Conservation (phyloP, 2,888 invertebrate species). For the Andricus curvator region DNA sequence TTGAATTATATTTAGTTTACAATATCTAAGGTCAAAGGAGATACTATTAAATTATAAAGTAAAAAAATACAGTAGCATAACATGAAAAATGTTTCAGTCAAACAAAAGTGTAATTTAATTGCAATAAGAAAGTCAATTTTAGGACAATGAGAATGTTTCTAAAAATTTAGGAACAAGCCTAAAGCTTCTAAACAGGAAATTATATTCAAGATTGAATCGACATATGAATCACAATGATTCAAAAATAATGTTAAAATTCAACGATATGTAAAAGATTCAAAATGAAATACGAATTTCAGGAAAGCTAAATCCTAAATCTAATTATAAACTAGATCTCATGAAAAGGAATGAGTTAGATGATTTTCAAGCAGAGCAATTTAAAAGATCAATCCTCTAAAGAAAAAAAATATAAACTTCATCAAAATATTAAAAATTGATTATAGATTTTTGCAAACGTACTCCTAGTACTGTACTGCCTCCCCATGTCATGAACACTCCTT, state of each 20-base stretch:
- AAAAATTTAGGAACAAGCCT: background rate
- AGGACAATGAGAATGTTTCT: background rate
- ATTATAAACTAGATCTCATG: background rate
- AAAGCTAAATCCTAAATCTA: background rate
- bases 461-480: constrained; percentile 77
- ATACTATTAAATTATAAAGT: too few species aligned
- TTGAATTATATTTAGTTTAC: too few species aligned
- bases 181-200: background rate
- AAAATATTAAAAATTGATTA: background rate
- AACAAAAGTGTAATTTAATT: background rate
- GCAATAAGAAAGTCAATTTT: too few species aligned
- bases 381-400: background rate
- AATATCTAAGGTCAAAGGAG: too few species aligned
- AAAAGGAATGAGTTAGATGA: background rate
- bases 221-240: background rate
- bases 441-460: background rate
- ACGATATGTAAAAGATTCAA: background rate
- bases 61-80: too few species aligned
- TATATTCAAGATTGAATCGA: background rate
- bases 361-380: background rate
- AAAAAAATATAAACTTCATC: background rate
- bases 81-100: background rate
- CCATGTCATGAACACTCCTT: constrained; percentile 87
- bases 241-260: too few species aligned
- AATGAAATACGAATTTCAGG: background rate